phyloP scores from a whole-genome alignment of 2,888 invertebrate genomes.

The Kryphioiulus occultus region DNA sequence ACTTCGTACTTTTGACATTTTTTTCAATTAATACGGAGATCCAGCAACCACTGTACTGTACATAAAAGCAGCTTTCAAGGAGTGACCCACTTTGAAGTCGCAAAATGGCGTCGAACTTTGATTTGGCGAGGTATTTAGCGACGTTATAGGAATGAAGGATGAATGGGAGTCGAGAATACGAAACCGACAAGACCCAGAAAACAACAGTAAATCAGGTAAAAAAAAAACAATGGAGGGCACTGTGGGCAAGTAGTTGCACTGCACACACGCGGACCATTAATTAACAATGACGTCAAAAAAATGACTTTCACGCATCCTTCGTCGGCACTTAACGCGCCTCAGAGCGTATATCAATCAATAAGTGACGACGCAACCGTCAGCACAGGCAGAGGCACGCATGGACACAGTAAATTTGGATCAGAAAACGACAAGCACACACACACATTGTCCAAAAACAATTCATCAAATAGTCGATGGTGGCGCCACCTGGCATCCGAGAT shows the following conservation, averaged over 20 bases:
- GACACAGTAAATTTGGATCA: not conserved
- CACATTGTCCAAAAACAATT: not conserved
- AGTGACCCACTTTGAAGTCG: too few species aligned
- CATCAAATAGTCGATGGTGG: not conserved
- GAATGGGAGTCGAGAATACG: not conserved
- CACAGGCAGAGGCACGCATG: not conserved
- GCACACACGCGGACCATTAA: not conserved
- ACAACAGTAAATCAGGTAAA: not conserved
- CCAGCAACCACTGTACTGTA: too few species aligned
- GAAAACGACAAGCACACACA: not conserved
- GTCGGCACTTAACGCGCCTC: not conserved
- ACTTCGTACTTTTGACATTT: too few species aligned
- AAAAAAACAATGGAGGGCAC: not conserved
- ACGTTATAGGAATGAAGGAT: too few species aligned
- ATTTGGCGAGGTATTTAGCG: too few species aligned
- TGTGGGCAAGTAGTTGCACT: not conserved
- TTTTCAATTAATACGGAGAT: too few species aligned
- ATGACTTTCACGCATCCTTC: constrained; percentile 1
- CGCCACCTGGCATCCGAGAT: too few species aligned
- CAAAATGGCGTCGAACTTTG: too few species aligned
- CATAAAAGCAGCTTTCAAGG: too few species aligned
- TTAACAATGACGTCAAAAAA: not conserved
- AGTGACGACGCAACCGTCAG: constrained; percentile 6
- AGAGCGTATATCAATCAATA: not conserved
- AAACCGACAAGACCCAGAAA: not conserved